Conservation (phyloP, 2,113 vertebrate species). For the Cottus gobio region DNA sequence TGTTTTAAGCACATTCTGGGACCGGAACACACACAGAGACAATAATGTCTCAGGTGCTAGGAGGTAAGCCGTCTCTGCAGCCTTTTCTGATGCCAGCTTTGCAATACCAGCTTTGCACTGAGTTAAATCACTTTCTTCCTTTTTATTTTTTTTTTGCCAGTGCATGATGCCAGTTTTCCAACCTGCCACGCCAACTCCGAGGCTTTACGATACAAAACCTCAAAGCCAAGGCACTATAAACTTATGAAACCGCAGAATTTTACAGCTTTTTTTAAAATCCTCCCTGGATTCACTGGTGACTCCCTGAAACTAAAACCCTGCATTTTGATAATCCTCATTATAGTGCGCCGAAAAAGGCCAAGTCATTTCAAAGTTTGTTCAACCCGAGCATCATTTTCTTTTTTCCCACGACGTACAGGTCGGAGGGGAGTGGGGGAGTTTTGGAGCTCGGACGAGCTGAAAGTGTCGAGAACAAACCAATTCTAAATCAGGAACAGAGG, state of each 20-base stretch:
- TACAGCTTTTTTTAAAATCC: constrained; percentile 45
- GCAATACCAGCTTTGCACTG: constrained; percentile 43
- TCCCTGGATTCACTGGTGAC: constrained; percentile 45
- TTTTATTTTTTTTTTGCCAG: not conserved
- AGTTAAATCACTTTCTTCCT: constrained; percentile 36
- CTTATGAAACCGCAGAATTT: constrained; percentile 40
- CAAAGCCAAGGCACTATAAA: constrained; percentile 47
- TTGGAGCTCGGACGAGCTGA: constrained; percentile 6
- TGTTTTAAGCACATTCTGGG: constrained; percentile 11
- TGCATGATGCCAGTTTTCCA: constrained; percentile 32
- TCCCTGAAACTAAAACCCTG: constrained; percentile 34
- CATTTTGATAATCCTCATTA: constrained; percentile 51
- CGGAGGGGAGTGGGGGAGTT: constrained; percentile 1
- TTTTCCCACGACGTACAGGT: not conserved
- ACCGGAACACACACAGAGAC: not conserved
- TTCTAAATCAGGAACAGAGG: constrained; percentile 12
- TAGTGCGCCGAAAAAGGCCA: constrained; percentile 15
- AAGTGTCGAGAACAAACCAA: constrained; percentile 4
- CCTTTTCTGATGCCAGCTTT: constrained; percentile 5
- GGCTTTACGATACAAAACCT: constrained; percentile 61
- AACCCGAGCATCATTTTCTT: not conserved
- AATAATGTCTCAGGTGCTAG: constrained; percentile 10
- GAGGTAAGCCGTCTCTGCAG: constrained; percentile 35
- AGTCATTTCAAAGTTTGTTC: not conserved
- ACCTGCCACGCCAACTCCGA: constrained; percentile 47